These are phyloP conservation scores for Crematogaster levior DNA, from an alignment of 2,888 invertebrate genomes.

Conservation along the genomic window DNA sequence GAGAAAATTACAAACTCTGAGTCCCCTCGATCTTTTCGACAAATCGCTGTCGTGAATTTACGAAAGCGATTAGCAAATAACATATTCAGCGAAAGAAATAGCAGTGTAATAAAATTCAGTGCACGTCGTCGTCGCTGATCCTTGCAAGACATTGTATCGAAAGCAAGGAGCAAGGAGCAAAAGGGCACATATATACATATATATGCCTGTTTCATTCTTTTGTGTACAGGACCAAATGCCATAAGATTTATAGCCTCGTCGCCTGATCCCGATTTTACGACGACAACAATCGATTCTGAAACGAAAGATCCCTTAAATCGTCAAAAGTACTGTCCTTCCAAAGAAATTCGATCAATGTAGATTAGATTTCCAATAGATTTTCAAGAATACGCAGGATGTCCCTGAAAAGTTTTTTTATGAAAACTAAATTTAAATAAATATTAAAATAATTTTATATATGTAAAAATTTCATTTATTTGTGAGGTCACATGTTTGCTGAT, in stretches of 20 bases:
- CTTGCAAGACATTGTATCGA: conserved; percentile 41
- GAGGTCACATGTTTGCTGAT: background rate
- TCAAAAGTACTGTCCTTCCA: background rate
- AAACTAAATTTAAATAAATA: background rate
- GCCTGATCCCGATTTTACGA: conserved; percentile 60
- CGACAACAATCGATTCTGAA: conserved; percentile 57
- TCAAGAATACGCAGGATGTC: background rate
- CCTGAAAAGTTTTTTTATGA: background rate
- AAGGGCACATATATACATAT: background rate
- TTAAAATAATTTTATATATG: background rate
- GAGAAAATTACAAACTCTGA: background rate
- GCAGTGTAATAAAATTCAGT: background rate
- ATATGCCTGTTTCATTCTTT: conserved; percentile 46
- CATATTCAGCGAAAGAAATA: conserved; percentile 11
- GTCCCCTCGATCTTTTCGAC: background rate
- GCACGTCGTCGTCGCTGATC: background rate
- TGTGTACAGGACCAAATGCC: background rate
- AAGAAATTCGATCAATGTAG: conserved; percentile 5
- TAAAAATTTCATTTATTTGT: background rate
- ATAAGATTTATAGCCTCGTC: conserved; percentile 59
- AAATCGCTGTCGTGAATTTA: conserved; percentile 52
- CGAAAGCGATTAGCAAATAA: conserved; percentile 47
- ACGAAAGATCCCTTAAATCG: conserved; percentile 46
- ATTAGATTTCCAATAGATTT: too few species aligned
- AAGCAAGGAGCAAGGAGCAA: background rate